phyloP scores from a whole-genome alignment of 2,888 invertebrate genomes.

The Busseola fusca region DNA sequence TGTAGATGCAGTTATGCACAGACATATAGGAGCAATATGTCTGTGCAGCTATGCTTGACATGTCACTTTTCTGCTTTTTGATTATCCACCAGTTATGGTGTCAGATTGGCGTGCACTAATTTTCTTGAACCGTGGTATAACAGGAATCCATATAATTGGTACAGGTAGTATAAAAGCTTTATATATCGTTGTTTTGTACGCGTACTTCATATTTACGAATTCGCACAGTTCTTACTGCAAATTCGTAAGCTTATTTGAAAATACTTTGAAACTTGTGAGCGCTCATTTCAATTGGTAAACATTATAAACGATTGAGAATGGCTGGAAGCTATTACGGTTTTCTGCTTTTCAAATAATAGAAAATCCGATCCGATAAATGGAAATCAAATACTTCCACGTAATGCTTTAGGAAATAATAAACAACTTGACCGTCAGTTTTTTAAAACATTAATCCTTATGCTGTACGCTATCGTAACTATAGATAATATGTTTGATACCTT shows the following conservation, averaged over 20 bases:
- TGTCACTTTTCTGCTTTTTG: background rate
- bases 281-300: conserved; percentile 33
- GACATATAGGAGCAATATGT: no score
- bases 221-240: conserved; percentile 26
- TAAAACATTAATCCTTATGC: background rate
- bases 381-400: background rate
- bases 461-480: background rate
- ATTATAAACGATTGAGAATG: conserved; percentile 4
- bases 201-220: conserved; percentile 24
- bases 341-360: conserved; percentile 5
- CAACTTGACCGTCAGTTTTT: background rate
- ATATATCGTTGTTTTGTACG: background rate
- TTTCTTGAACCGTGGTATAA: background rate
- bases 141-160: background rate
- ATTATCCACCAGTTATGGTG: background rate
- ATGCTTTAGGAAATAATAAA: background rate
- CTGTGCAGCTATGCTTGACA: background rate
- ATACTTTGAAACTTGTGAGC: conserved; percentile 23
- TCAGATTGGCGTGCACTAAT: background rate
- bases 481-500: no score
- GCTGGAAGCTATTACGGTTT: conserved; percentile 6
- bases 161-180: no score
- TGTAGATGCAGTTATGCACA: background rate
- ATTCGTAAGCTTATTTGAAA: conserved; percentile 41
- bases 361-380: background rate